These are phyloP conservation scores for Actinernus sp. DNA, from an alignment of 92 coral and sea anemone species.

Conservation along the genomic window DNA sequence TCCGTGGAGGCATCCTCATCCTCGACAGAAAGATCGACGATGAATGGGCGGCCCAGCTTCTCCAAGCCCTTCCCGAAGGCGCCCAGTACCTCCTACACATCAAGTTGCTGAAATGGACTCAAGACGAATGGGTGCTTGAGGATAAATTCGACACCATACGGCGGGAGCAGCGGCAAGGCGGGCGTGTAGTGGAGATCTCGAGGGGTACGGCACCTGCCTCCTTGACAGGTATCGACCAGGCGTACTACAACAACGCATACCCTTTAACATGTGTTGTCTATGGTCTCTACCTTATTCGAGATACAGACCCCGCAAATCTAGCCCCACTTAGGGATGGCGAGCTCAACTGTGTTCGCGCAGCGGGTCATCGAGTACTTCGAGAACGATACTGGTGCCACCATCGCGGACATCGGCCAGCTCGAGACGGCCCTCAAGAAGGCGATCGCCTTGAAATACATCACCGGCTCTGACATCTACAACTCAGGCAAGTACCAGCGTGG, in stretches of 20 bases:
- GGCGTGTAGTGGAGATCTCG: no score
- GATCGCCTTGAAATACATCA: background rate
- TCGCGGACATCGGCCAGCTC: background rate
- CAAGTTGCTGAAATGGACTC: background rate
- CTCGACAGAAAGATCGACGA: background rate
- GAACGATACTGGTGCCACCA: background rate
- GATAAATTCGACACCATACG: slow-evolving; percentile 5
- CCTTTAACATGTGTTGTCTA: no score
- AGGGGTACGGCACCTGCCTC: background rate
- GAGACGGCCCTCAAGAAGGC: background rate
- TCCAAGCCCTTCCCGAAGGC: slow-evolving; percentile 4
- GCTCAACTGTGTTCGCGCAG: slow-evolving; percentile 19
- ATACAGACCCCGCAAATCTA: no score
- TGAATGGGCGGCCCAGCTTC: no score
- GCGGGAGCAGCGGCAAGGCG: no score
- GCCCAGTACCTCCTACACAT: background rate
- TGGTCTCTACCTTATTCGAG: no score
- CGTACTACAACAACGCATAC: no score
- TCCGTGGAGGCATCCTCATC: background rate
- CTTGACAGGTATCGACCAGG: no score
- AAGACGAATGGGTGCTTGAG: background rate
- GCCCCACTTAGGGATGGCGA: background rate
- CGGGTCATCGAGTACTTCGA: slow-evolving; percentile 12
- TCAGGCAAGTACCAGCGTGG: no score
- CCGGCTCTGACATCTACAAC: background rate